A percentile compares a stretch with the other conserved stretches of the same genome.
Conservation (phyloP, 2,113 vertebrate genomes). For the Myotis davidii region DNA sequence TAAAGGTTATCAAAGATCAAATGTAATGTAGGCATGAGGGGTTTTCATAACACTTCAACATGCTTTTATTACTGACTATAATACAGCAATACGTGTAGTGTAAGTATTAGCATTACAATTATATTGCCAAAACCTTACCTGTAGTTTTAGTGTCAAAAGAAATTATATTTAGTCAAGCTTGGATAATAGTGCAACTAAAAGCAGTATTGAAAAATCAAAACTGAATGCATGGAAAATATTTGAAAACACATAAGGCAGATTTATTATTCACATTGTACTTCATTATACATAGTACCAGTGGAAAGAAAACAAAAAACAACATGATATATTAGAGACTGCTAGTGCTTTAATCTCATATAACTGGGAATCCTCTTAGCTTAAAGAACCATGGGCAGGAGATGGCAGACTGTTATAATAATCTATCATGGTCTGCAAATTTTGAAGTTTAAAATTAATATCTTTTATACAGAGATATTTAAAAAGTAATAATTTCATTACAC, state of each 20-base stretch:
- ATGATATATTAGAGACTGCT: background rate
- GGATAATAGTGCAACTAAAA: slow-evolving; percentile 63
- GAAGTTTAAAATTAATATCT: slow-evolving; percentile 58
- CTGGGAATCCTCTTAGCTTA: slow-evolving; percentile 28
- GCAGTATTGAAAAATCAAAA: slow-evolving; percentile 75
- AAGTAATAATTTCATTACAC: slow-evolving; percentile 61
- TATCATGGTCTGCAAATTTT: slow-evolving; percentile 34
- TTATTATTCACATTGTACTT: slow-evolving; percentile 60
- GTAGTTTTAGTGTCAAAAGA: slow-evolving; percentile 73
- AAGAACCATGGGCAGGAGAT: background rate
- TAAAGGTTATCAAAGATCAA: slow-evolving; percentile 80
- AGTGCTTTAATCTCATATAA: slow-evolving; percentile 46
- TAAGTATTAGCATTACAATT: slow-evolving; percentile 73
- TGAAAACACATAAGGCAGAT: background rate
- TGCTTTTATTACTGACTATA: slow-evolving; percentile 72
- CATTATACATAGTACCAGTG: background rate
- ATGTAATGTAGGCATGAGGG: slow-evolving; percentile 57
- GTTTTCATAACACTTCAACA: slow-evolving; percentile 73
- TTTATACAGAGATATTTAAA: slow-evolving; percentile 45
- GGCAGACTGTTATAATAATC: slow-evolving; percentile 34
- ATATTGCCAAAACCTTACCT: slow-evolving; percentile 68
- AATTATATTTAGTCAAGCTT: slow-evolving; percentile 75
- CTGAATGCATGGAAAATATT: background rate
- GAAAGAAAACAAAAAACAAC: slow-evolving; percentile 63
- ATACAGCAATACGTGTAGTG: slow-evolving; percentile 59